A percentile compares a stretch with the other conserved stretches of the same genome.
These are phyloP conservation scores for Hemichromis elongatus DNA, from an alignment of 2,113 vertebrate genomes.

Conservation along the genomic window DNA sequence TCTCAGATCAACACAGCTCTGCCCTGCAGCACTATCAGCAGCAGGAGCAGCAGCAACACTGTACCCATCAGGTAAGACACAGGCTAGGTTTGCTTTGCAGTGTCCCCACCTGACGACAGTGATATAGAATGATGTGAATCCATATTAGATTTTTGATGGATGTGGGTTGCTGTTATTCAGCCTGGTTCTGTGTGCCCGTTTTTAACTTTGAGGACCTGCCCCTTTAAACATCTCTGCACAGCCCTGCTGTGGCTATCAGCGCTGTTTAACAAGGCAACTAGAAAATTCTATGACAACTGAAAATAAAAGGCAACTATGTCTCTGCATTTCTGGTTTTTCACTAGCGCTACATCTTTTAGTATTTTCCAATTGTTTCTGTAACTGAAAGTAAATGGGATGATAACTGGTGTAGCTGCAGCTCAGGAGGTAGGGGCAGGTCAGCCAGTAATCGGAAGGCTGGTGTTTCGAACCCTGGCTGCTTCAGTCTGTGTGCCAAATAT, in stretches of 20 bases:
- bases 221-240: not conserved
- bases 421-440: not conserved
- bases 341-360: not conserved
- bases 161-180: not conserved
- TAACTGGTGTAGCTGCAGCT: not conserved
- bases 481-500: not conserved
- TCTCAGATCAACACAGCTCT: not conserved
- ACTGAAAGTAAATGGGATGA: not conserved
- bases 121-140: not conserved
- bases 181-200: not conserved
- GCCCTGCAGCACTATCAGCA: not conserved
- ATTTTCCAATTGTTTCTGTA: not conserved
- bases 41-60: rapidly evolving
- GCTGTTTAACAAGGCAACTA: not conserved
- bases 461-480: not conserved
- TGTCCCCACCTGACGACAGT: not conserved
- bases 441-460: not conserved
- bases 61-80: not conserved
- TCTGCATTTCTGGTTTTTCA: not conserved
- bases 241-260: not conserved
- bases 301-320: not conserved
- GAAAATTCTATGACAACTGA: not conserved
- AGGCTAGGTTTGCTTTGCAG: rapidly evolving
- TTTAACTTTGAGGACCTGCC: not conserved
- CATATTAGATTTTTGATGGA: not conserved